phyloP scores from a whole-genome alignment of 1,140 invertebrate species.

The Berghia stephanieae region DNA sequence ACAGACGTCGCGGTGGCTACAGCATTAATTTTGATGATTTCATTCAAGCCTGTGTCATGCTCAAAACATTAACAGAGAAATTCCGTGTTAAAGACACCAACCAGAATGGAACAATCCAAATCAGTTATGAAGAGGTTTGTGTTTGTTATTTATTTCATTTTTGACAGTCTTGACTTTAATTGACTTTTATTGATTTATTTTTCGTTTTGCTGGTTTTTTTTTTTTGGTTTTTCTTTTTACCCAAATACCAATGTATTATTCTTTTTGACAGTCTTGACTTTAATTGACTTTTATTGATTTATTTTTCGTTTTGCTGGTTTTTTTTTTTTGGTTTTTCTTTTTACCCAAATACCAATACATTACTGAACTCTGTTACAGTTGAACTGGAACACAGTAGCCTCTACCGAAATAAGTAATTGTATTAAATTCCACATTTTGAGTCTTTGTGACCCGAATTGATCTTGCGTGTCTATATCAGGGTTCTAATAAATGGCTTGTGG shows the following conservation, averaged over 20 bases:
- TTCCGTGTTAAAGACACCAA: conserved; percentile 62
- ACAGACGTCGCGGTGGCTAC: conserved; percentile 44
- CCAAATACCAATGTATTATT: too few species aligned
- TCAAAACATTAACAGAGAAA: conserved; percentile 65
- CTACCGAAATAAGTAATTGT: too few species aligned
- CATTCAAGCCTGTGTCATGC: conserved; percentile 68
- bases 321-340: background rate
- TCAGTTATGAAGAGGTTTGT: conserved; percentile 64
- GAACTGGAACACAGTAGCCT: too few species aligned
- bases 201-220: background rate
- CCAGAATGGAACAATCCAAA: conserved; percentile 56
- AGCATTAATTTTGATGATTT: conserved; percentile 68
- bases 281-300: background rate
- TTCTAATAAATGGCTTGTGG: too few species aligned
- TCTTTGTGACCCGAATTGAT: too few species aligned
- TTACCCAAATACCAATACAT: too few species aligned
- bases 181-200: background rate
- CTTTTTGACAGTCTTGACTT: conserved; percentile 9
- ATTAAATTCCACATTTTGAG: too few species aligned
- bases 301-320: background rate
- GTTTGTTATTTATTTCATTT: conserved; percentile 13
- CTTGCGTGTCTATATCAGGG: too few species aligned
- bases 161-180: background rate
- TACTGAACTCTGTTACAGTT: too few species aligned
- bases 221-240: background rate